phyloP scores from a whole-genome alignment of 2,888 invertebrate species.

The Octonoba sinensis region DNA sequence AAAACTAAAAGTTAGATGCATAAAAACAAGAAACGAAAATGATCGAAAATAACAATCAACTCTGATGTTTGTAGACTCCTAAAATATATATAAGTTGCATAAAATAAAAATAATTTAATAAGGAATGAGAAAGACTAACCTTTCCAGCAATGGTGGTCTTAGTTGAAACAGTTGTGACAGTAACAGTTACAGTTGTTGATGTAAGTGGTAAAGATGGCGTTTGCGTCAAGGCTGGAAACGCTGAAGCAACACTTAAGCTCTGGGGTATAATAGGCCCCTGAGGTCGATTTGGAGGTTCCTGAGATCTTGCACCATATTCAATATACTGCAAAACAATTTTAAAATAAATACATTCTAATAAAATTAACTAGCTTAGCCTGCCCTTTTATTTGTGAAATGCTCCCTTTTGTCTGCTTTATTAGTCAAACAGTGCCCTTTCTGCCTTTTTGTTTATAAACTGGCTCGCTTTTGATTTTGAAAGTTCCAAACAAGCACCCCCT shows the following conservation, averaged over 20 bases:
- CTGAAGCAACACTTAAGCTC: constrained; percentile 74
- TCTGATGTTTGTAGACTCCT: too few species aligned
- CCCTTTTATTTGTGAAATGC: too few species aligned
- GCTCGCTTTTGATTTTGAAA: too few species aligned
- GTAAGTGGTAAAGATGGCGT: constrained; percentile 74
- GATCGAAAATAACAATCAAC: too few species aligned
- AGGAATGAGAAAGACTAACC: constrained; percentile 11
- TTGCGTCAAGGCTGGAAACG: constrained; percentile 70
- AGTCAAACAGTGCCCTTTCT: too few species aligned
- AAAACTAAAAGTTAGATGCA: too few species aligned
- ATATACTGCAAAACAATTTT: constrained; percentile 77
- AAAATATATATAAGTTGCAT: too few species aligned
- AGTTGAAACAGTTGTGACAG: constrained; percentile 72
- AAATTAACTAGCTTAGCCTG: background rate
- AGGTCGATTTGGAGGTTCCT: constrained; percentile 88
- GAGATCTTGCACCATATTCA: constrained; percentile 88
- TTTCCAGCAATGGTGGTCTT: constrained; percentile 71
- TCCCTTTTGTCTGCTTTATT: too few species aligned
- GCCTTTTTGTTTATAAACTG: too few species aligned
- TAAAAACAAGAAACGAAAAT: too few species aligned
- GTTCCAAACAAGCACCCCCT: too few species aligned
- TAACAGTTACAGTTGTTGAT: constrained; percentile 68
- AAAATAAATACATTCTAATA: background rate
- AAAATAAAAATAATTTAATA: too few species aligned
- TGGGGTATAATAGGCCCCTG: constrained; percentile 79